These are phyloP conservation scores for Boleophthalmus pectinirostris DNA, from an alignment of 2,113 vertebrate species.

Conservation along the genomic window DNA sequence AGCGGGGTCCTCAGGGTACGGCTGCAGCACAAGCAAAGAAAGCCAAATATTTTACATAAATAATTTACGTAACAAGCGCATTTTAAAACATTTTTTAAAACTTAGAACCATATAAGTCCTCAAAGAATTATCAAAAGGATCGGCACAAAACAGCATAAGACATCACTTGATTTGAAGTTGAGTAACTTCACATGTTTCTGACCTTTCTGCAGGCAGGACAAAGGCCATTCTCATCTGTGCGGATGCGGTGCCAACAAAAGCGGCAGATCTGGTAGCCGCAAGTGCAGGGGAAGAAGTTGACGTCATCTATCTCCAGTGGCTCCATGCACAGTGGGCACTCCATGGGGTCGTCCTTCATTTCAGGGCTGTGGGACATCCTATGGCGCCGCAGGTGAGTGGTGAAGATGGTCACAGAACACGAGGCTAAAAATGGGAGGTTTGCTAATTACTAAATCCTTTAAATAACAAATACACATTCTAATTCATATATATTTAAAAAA, in stretches of 20 bases:
- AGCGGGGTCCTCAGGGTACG: constrained; percentile 98
- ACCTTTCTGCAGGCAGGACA: constrained; percentile 99
- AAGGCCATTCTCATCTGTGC: constrained; percentile 98
- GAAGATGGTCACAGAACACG: constrained; percentile 57
- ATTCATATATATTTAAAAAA: not conserved
- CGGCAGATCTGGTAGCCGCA: constrained; percentile 99
- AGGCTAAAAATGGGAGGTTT: constrained; percentile 37
- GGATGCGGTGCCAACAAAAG: constrained; percentile 99
- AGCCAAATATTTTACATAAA: not conserved
- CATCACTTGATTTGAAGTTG: not conserved
- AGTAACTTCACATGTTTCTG: not conserved
- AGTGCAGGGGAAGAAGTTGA: constrained; percentile 99
- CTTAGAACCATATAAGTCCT: not conserved
- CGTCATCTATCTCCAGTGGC: constrained; percentile 97
- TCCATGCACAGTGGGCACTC: constrained; percentile 99
- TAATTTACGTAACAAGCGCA: not conserved
- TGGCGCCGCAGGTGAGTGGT: constrained; percentile 48
- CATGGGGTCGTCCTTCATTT: constrained; percentile 96
- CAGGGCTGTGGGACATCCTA: constrained; percentile 98
- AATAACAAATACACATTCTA: not conserved
- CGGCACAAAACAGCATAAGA: not conserved
- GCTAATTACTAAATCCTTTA: not conserved
- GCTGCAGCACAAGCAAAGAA: constrained; percentile 71
- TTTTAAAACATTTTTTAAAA: not conserved
- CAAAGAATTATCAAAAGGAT: not conserved